phyloP scores from a whole-genome alignment of 2,888 invertebrate species.

The Plebejus melissa region DNA sequence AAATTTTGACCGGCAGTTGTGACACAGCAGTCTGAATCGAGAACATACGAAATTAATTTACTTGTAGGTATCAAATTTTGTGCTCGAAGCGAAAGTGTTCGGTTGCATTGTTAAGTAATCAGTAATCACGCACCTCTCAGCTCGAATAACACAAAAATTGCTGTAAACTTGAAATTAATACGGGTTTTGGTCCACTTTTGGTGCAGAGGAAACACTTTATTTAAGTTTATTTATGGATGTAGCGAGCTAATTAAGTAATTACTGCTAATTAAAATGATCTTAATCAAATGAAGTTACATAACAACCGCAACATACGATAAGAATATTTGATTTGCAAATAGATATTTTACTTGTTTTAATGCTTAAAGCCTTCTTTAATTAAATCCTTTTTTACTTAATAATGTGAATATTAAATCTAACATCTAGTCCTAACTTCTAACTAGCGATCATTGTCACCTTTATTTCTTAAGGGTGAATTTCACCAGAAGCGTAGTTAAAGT shows the following conservation, averaged over 20 bases:
- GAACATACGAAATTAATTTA: slow-evolving; percentile 6
- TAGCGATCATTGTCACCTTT: too few species aligned
- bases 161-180: slow-evolving; percentile 11
- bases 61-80: slow-evolving; percentile 19
- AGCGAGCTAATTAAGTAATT: background rate
- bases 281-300: background rate
- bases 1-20: slow-evolving; percentile 7
- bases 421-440: too few species aligned
- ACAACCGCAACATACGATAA: background rate
- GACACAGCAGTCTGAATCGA: background rate
- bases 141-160: slow-evolving; percentile 5
- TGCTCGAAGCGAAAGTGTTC: slow-evolving; percentile 17
- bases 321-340: too few species aligned
- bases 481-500: too few species aligned
- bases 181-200: slow-evolving; percentile 7
- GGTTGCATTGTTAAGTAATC: slow-evolving; percentile 12
- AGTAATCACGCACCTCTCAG: slow-evolving; percentile 18
- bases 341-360: too few species aligned
- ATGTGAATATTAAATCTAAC: too few species aligned
- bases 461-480: too few species aligned
- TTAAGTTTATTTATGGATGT: background rate
- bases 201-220: background rate
- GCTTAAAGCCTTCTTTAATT: too few species aligned
- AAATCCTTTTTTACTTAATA: too few species aligned
- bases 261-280: background rate